These are phyloP conservation scores for Verasper variegatus DNA, from an alignment of 2,113 vertebrate genomes.

Conservation along the genomic window DNA sequence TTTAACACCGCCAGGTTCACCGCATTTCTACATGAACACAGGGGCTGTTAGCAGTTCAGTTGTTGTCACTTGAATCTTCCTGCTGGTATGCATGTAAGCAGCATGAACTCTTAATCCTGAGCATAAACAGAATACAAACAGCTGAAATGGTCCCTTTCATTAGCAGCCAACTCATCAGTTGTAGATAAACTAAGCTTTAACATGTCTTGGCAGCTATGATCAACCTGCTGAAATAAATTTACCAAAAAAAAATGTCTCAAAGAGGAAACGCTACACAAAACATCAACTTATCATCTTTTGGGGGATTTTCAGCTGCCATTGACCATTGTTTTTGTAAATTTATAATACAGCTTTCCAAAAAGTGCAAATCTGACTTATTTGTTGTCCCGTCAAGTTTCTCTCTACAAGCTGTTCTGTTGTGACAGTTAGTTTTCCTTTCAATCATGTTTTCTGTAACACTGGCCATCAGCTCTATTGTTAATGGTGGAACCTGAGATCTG, in stretches of 20 bases:
- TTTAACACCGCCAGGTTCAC: conserved; percentile 81
- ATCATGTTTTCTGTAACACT: too few relatives aligned
- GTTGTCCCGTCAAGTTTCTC: too few relatives aligned
- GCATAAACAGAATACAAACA: conserved; percentile 45
- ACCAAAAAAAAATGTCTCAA: background rate
- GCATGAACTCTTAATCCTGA: conserved; percentile 6
- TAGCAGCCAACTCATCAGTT: conserved; percentile 10
- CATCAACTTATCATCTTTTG: background rate
- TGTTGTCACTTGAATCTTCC: conserved; percentile 34
- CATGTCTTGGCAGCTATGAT: conserved; percentile 1
- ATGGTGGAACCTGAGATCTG: too few relatives aligned
- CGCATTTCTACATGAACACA: conserved; percentile 79
- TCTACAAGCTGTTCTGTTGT: too few relatives aligned
- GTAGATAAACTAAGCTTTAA: conserved; percentile 12
- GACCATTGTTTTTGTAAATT: background rate
- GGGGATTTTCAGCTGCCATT: background rate
- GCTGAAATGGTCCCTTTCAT: conserved; percentile 16
- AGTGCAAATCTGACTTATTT: too few relatives aligned
- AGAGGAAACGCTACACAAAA: background rate
- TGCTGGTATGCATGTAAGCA: conserved; percentile 44
- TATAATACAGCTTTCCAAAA: background rate
- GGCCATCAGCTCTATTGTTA: too few relatives aligned
- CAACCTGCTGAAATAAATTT: conserved; percentile 16
- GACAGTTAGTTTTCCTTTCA: too few relatives aligned
- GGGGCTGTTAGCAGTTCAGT: conserved; percentile 70